These are phyloP conservation scores for Chauna torquata DNA, from an alignment of 2,113 vertebrate species.

Conservation along the genomic window DNA sequence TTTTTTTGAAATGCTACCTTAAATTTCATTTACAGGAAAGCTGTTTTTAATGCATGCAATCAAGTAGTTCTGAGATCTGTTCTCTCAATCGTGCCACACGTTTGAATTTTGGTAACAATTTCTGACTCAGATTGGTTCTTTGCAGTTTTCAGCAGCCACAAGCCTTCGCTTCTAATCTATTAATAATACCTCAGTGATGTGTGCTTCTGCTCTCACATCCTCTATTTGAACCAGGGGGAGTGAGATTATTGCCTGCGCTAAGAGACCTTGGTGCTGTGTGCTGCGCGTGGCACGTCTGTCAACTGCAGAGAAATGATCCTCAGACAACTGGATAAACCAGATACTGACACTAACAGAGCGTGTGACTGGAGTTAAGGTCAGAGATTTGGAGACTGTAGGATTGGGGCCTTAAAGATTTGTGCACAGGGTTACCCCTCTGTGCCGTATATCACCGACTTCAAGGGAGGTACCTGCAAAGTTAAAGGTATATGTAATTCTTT, in stretches of 20 bases:
- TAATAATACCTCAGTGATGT: slow-evolving; percentile 81
- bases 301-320: slow-evolving; percentile 41
- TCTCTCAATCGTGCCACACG: slow-evolving; percentile 67
- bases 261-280: neutral
- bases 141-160: slow-evolving; percentile 82
- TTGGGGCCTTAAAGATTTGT: neutral
- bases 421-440: neutral
- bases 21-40: neutral
- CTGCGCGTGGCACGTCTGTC: neutral
- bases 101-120: slow-evolving; percentile 40
- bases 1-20: neutral
- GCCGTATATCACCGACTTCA: neutral
- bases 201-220: slow-evolving; percentile 74
- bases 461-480: neutral
- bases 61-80: slow-evolving; percentile 33
- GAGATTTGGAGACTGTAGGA: neutral
- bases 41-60: neutral
- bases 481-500: neutral
- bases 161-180: slow-evolving; percentile 82
- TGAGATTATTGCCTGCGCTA: neutral
- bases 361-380: slow-evolving; percentile 45
- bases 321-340: slow-evolving; percentile 38
- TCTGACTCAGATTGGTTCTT: slow-evolving; percentile 77
- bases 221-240: slow-evolving; percentile 72
- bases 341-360: neutral